A percentile compares a stretch with the other conserved stretches of the same genome.
These are phyloP conservation scores for Champsocephalus gunnari DNA, from an alignment of 2,797 vertebrate species.

Conservation along the genomic window DNA sequence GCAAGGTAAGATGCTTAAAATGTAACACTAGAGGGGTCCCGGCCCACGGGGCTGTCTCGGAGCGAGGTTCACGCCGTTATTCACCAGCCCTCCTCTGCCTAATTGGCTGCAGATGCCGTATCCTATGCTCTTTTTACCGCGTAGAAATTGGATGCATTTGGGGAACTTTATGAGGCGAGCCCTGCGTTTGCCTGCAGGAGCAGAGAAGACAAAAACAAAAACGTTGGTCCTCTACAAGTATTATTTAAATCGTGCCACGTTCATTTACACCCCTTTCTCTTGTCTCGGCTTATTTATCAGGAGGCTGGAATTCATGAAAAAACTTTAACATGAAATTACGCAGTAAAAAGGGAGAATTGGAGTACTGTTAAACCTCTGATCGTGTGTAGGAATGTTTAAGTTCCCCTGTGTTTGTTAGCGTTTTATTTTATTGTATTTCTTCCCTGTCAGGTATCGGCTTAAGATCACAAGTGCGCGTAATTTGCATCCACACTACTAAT, in stretches of 20 bases:
- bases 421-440: background rate
- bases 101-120: conserved; percentile 88
- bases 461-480: background rate
- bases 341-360: conserved; percentile 13
- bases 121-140: conserved; percentile 81
- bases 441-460: conserved; percentile 8
- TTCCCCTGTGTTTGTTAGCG: background rate
- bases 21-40: conserved; percentile 86
- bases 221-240: conserved; percentile 47
- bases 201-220: conserved; percentile 31
- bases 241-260: conserved; percentile 67
- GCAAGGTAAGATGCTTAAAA: conserved; percentile 83
- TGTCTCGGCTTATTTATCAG: conserved; percentile 55
- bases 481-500: conserved; percentile 12
- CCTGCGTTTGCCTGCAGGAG: conserved; percentile 72
- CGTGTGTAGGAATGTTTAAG: background rate
- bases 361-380: conserved; percentile 9
- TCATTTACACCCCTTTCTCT: conserved; percentile 43
- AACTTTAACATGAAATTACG: conserved; percentile 28
- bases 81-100: conserved; percentile 82
- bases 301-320: conserved; percentile 22
- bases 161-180: conserved; percentile 83
- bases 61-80: conserved; percentile 84
- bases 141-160: conserved; percentile 85
- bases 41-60: conserved; percentile 82